phyloP scores from a whole-genome alignment of 2,888 invertebrate species.

The Idaea dimidiata region DNA sequence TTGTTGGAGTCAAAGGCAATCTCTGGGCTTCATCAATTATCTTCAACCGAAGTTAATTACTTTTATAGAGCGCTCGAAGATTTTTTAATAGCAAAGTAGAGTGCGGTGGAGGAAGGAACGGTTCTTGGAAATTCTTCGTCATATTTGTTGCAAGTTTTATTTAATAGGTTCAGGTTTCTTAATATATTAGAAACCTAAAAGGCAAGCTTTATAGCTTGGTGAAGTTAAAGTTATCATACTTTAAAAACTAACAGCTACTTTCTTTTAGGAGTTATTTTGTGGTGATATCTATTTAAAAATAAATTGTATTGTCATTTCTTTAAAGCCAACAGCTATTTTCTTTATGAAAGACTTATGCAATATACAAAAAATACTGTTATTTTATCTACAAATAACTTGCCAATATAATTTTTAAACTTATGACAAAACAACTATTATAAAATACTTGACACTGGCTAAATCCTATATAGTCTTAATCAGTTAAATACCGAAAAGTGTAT shows the following conservation, averaged over 20 bases:
- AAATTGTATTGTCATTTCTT: too few species aligned
- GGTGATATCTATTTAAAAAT: too few species aligned
- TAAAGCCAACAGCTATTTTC: too few species aligned
- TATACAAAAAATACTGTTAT: too few species aligned
- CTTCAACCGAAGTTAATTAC: constrained; percentile 78
- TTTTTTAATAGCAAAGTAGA: constrained; percentile 40
- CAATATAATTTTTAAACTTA: too few species aligned
- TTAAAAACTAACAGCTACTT: not conserved
- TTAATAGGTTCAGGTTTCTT: not conserved
- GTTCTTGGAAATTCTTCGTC: constrained; percentile 46
- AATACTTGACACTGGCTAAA: too few species aligned
- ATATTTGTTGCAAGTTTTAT: constrained; percentile 9
- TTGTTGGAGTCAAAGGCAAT: constrained; percentile 57
- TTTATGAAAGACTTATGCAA: too few species aligned
- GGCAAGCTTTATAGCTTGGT: not conserved
- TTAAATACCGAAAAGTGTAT: too few species aligned
- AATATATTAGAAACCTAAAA: not conserved
- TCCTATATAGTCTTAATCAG: too few species aligned
- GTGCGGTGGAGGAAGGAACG: constrained; percentile 31
- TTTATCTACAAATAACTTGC: too few species aligned
- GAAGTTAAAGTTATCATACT: not conserved
- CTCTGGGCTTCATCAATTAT: constrained; percentile 79
- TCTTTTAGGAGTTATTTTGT: too few species aligned
- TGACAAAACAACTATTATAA: too few species aligned
- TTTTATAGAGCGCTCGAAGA: constrained; percentile 73